phyloP scores from a whole-genome alignment of 92 coral and sea anemone species.

The Anthopleura xanthogrammica region DNA sequence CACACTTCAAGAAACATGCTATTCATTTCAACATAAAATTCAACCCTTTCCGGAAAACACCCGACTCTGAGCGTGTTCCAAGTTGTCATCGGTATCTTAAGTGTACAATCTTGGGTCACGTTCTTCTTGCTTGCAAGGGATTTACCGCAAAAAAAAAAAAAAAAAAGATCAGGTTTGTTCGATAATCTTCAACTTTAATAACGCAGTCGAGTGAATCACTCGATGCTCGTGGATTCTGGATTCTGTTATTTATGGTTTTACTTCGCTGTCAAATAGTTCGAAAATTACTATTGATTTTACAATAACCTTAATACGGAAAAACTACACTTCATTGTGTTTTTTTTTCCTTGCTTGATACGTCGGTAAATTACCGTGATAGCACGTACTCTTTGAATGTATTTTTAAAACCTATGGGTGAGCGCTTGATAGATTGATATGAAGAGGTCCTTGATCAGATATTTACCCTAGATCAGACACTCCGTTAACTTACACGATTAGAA shows the following conservation, averaged over 20 bases:
- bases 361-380: neutral
- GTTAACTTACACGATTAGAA: neutral
- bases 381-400: neutral
- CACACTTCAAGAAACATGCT: conserved; percentile 2
- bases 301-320: neutral
- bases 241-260: neutral
- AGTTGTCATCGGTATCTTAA: conserved; percentile 31
- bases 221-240: neutral
- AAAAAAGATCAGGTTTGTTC: conserved; percentile 4
- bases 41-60: conserved; percentile 12
- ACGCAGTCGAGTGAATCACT: neutral
- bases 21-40: neutral
- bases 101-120: conserved; percentile 33
- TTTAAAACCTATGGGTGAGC: neutral
- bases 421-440: neutral
- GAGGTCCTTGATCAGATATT: neutral
- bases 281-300: neutral
- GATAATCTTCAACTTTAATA: neutral
- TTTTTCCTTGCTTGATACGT: neutral
- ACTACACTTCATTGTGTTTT: neutral
- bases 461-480: neutral
- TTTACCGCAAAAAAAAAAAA: neutral
- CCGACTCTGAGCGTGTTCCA: conserved; percentile 11
- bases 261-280: neutral
- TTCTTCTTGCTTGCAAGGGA: conserved; percentile 10